Percentiles rank a stretch among this genome's conserved stretches.
Conservation (phyloP, 2,113 vertebrate species). For the Plectropomus leopardus region DNA sequence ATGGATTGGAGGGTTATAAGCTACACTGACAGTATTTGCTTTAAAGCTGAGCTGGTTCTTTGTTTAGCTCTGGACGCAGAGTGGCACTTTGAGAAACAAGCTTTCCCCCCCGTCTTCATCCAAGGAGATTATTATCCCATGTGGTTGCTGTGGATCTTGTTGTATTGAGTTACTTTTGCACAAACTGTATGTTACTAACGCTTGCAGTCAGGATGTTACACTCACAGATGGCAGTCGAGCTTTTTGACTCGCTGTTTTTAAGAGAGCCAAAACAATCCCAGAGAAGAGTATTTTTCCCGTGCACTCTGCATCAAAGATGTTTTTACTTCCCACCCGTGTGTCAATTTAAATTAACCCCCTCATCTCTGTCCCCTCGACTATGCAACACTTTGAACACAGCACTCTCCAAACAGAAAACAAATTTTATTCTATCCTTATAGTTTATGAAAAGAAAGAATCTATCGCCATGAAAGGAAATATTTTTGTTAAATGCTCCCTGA, state of each 20-base stretch:
- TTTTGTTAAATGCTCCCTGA: constrained; percentile 72
- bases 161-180: constrained; percentile 73
- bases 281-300: constrained; percentile 57
- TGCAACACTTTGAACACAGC: constrained; percentile 78
- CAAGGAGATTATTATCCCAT: constrained; percentile 60
- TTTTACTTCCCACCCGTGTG: constrained; percentile 43
- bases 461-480: constrained; percentile 74
- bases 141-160: constrained; percentile 75
- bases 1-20: constrained; percentile 66
- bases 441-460: constrained; percentile 61
- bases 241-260: constrained; percentile 27
- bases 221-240: constrained; percentile 5
- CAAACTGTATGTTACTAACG: constrained; percentile 58
- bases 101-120: constrained; percentile 25
- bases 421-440: constrained; percentile 75
- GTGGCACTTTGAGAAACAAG: constrained; percentile 55
- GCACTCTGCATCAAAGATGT: constrained; percentile 49
- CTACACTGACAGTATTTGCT: constrained; percentile 73
- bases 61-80: constrained; percentile 58
- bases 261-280: constrained; percentile 65
- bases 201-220: constrained; percentile 45
- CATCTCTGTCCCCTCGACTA: constrained; percentile 73
- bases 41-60: constrained; percentile 59
- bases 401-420: constrained; percentile 59
- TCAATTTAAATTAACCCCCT: constrained; percentile 56